These are phyloP conservation scores for Ophonus ardosiacus DNA, from an alignment of 2,888 invertebrate species.

Conservation along the genomic window DNA sequence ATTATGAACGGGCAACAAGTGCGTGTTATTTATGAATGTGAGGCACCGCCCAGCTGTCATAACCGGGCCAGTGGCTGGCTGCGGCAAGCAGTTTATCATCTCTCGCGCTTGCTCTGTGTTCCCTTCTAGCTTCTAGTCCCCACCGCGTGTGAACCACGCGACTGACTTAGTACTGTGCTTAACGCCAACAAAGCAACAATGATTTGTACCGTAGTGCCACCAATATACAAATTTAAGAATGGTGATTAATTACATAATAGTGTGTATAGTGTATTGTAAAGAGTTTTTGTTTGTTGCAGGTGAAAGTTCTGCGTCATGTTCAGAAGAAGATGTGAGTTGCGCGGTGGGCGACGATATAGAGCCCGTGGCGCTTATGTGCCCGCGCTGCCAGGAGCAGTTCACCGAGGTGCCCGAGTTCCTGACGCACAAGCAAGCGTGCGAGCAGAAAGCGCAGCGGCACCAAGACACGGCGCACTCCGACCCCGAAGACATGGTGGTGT, in stretches of 20 bases:
- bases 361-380: conserved; percentile 78
- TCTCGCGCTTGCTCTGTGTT: conserved; percentile 73
- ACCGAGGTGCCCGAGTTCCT: conserved; percentile 81
- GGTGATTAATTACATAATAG: background rate
- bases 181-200: conserved; percentile 26
- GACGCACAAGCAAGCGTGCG: conserved; percentile 81
- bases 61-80: conserved; percentile 83
- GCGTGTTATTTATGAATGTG: conserved; percentile 84
- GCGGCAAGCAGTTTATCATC: conserved; percentile 75
- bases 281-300: conserved; percentile 77
- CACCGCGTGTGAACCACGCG: conserved; percentile 35
- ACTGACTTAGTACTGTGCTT: conserved; percentile 31
- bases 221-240: conserved; percentile 21
- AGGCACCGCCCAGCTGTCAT: conserved; percentile 84
- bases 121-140: conserved; percentile 10
- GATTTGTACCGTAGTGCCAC: conserved; percentile 17
- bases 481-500: conserved; percentile 86
- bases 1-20: conserved; percentile 81
- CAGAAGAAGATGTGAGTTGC: conserved; percentile 78
- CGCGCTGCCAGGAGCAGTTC: conserved; percentile 83
- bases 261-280: too few species aligned
- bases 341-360: conserved; percentile 64
- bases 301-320: conserved; percentile 83
- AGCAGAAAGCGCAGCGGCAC: conserved; percentile 81
- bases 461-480: conserved; percentile 84